phyloP scores from a whole-genome alignment of 2,888 invertebrate species.

The Synanthedon tipuliformis region DNA sequence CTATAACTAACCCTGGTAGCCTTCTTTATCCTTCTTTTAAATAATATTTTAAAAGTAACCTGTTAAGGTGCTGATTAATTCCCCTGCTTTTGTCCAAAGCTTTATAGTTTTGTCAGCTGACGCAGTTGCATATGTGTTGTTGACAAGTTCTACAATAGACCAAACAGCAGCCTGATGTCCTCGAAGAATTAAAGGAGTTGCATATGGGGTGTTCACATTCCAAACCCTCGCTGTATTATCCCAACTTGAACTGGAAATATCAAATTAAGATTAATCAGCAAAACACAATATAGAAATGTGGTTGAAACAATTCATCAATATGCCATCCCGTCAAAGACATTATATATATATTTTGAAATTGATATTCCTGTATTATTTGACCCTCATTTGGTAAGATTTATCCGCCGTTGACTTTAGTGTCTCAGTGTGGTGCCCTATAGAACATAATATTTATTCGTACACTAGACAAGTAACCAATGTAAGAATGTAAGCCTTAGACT shows the following conservation, averaged over 20 bases:
- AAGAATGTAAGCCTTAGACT: too few species aligned
- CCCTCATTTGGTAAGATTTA: too few species aligned
- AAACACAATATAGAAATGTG: too few species aligned
- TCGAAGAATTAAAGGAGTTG: constrained; percentile 66
- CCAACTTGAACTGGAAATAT: constrained; percentile 89
- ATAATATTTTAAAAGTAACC: constrained; percentile 43
- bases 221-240: constrained; percentile 90
- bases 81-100: constrained; percentile 82
- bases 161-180: constrained; percentile 90
- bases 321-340: too few species aligned
- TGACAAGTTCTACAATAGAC: constrained; percentile 73
- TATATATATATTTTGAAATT: too few species aligned
- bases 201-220: constrained; percentile 70
- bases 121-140: constrained; percentile 79
- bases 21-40: not conserved
- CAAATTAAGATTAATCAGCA: too few species aligned
- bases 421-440: too few species aligned
- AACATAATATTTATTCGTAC: too few species aligned
- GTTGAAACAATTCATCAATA: too few species aligned
- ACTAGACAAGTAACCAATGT: too few species aligned
- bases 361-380: too few species aligned
- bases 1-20: not conserved
- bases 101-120: constrained; percentile 93
- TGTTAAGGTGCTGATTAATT: constrained; percentile 73
- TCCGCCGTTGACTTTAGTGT: too few species aligned